phyloP scores from a whole-genome alignment of 2,888 invertebrate genomes.

The Lordiphosa andalusiaca region DNA sequence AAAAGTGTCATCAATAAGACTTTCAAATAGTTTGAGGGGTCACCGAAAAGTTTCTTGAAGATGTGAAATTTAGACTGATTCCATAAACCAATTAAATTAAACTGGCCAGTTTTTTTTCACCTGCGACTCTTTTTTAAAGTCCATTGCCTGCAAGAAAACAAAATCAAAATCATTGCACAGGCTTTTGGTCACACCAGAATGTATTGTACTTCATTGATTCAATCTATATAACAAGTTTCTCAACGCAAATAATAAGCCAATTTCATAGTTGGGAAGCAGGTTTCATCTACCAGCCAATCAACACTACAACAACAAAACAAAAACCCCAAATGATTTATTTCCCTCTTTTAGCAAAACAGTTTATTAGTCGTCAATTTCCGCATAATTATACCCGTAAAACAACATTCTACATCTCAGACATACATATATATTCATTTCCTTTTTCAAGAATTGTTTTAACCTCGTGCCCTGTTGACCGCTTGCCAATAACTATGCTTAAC shows the following conservation, averaged over 20 bases:
- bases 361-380: slow-evolving; percentile 30
- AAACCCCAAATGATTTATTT: slow-evolving; percentile 22
- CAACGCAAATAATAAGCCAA: not conserved
- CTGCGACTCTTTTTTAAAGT: too few species aligned
- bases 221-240: not conserved
- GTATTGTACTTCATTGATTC: too few species aligned
- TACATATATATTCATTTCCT: slow-evolving; percentile 48
- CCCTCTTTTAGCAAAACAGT: slow-evolving; percentile 12
- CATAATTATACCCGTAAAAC: slow-evolving; percentile 29
- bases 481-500: slow-evolving; percentile 47
- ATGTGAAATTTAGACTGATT: too few species aligned
- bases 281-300: slow-evolving; percentile 2
- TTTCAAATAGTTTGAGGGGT: too few species aligned
- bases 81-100: too few species aligned
- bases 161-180: too few species aligned
- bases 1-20: too few species aligned
- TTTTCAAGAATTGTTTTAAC: slow-evolving; percentile 47
- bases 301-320: too few species aligned
- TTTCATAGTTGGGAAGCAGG: slow-evolving; percentile 10
- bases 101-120: too few species aligned
- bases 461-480: slow-evolving; percentile 75
- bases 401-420: slow-evolving; percentile 3
- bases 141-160: too few species aligned
- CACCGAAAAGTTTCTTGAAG: too few species aligned
- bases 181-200: too few species aligned